Conservation (phyloP, 2,113 vertebrate genomes). For the Crotophaga sulcirostris region DNA sequence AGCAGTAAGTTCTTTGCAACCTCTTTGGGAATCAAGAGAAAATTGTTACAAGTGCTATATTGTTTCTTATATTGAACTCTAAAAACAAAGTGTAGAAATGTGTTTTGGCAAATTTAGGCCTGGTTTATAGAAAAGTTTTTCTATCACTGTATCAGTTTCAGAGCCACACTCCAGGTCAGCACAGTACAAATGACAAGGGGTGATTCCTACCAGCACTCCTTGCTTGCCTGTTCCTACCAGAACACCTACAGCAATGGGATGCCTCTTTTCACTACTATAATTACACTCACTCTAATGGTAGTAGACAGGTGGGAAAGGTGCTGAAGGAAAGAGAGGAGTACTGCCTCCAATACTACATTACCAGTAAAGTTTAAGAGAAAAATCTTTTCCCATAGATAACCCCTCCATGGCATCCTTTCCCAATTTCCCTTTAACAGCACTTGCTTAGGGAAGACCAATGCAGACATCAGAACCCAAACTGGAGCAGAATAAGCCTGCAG, state of each 20-base stretch:
- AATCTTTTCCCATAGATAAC: not conserved
- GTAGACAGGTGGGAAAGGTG: not conserved
- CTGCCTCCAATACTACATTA: not conserved
- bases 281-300: not conserved
- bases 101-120: not conserved
- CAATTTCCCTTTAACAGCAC: not conserved
- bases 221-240: not conserved
- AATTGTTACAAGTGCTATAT: not conserved
- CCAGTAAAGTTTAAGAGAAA: not conserved
- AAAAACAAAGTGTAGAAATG: not conserved
- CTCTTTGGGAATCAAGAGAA: conserved; percentile 40
- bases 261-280: not conserved
- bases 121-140: not conserved
- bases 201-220: not conserved
- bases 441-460: not conserved
- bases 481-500: not conserved
- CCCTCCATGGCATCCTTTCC: not conserved
- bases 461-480: not conserved
- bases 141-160: not conserved
- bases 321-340: not conserved
- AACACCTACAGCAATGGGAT: not conserved
- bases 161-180: not conserved
- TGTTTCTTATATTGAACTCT: not conserved
- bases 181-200: not conserved
- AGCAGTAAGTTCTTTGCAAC: conserved; percentile 15